Base-by-base conservation (phyloP, 2,113 vertebrate genomes). In the Tychaedon coryphoeus region DNA sequence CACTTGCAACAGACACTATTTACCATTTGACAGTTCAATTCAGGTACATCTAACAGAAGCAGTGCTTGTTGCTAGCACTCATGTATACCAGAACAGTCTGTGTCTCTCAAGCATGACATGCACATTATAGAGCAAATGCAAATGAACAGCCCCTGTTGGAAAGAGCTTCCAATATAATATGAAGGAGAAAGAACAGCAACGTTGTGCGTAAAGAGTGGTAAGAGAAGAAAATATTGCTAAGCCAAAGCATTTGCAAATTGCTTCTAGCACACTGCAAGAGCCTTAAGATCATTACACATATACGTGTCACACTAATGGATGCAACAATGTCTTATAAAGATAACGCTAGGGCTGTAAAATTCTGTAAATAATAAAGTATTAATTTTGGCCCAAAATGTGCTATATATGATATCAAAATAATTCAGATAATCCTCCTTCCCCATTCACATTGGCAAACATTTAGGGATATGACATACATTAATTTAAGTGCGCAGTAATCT, bases 1-100 rank as follows among this genome's bases (percentile, higher is more conserved):
- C 67, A 67, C 72, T 93, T 93, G 69, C 91, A 74, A 74, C 69
- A 94, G 82, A 96, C 79, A 77, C 81, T 91, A 95, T 95, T 95
- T 94, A 92, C 91, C 91, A 67, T 96, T 94, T 96, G 96, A 97
- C 92, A 96, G 94, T 94, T 96, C 92, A 94, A 96, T 96, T 94
- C 94, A 95, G 88, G 91, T 92, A 77, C 82, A 74, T 90, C 79
- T 92, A 94, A 73, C 8, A 2, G 88, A 94, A 75, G 60, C 83
- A 66, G 64, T 51, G 69, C 51, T 45, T 92, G 94, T 88, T 92
- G 67, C 67, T 73, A 80, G 72, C 75, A 40, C 51, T 96, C 83
- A 26, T 87, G 82, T 95, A 36, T 91, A 92, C 94, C 75, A 51
- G 91, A 95, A 64, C 58, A 92, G 91, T 77, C 91, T 88, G 86